A percentile compares a stretch with the other conserved stretches of the same genome.
These are phyloP conservation scores for Timandra comae DNA, from an alignment of 2,888 invertebrate genomes.

Conservation along the genomic window DNA sequence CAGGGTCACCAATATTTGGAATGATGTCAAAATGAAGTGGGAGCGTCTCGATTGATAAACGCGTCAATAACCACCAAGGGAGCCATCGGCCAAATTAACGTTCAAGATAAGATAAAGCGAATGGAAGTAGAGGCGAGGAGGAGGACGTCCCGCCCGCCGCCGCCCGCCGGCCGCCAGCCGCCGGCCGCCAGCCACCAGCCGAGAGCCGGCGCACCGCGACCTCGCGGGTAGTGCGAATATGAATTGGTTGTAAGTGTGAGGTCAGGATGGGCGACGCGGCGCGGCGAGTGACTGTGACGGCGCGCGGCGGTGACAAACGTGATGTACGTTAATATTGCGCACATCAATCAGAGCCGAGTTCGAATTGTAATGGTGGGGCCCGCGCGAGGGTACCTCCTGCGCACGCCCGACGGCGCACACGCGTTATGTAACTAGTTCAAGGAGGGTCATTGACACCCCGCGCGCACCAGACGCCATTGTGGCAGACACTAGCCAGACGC, in stretches of 20 bases:
- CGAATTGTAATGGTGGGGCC: conserved; percentile 10
- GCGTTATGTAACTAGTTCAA: conserved; percentile 69
- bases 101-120: neutral
- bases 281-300: neutral
- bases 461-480: conserved; percentile 47
- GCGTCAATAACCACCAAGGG: neutral
- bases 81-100: neutral
- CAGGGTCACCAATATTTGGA: neutral
- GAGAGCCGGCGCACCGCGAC: too few relatives aligned
- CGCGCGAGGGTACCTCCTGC: conserved; percentile 22
- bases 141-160: too few relatives aligned
- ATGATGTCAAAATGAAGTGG: neutral
- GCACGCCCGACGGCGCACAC: conserved; percentile 25
- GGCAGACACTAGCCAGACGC: conserved; percentile 67
- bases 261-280: neutral
- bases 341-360: conserved; percentile 4
- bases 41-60: neutral
- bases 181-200: too few relatives aligned
- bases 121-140: too few relatives aligned
- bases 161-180: too few relatives aligned
- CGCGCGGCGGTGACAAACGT: neutral
- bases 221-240: too few relatives aligned
- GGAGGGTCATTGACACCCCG: conserved; percentile 62
- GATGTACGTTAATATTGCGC: conserved; percentile 3
- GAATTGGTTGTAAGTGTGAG: too few relatives aligned